Conservation (phyloP, 2,113 vertebrate genomes). For the Trogon surrucura region DNA sequence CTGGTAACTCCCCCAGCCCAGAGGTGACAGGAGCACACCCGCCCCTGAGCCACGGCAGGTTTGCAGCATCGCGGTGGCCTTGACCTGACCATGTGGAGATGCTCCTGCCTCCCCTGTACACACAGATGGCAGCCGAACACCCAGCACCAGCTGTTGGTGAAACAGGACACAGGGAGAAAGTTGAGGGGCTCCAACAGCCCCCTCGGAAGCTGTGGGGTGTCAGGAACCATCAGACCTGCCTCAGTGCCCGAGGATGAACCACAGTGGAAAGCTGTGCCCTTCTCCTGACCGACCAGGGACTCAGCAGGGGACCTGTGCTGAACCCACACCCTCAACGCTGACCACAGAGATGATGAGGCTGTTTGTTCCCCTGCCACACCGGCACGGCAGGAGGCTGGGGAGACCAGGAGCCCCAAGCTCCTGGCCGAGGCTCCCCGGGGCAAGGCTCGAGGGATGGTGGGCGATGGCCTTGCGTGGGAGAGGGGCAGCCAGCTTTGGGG, state of each 20-base stretch:
- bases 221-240: background rate
- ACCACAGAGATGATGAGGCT: accelerated
- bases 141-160: background rate
- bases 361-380: accelerated
- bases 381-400: accelerated
- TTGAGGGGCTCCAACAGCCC: background rate
- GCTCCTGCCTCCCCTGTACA: accelerated
- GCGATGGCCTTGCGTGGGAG: accelerated
- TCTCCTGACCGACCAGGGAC: background rate
- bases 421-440: background rate
- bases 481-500: no score
- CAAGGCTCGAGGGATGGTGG: background rate
- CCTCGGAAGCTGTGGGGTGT: accelerated
- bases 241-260: no score
- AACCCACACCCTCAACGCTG: accelerated
- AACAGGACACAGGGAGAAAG: accelerated
- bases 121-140: accelerated
- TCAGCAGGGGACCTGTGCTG: accelerated
- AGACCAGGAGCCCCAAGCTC: no score
- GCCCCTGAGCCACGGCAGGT: background rate
- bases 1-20: background rate
- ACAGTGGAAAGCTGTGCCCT: accelerated
- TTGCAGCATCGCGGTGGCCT: background rate
- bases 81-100: accelerated
- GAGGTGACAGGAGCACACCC: background rate